Evolutionary conservation across 2,888 invertebrate species (phyloP).

Genomic region (Chesias legatella): DNA sequence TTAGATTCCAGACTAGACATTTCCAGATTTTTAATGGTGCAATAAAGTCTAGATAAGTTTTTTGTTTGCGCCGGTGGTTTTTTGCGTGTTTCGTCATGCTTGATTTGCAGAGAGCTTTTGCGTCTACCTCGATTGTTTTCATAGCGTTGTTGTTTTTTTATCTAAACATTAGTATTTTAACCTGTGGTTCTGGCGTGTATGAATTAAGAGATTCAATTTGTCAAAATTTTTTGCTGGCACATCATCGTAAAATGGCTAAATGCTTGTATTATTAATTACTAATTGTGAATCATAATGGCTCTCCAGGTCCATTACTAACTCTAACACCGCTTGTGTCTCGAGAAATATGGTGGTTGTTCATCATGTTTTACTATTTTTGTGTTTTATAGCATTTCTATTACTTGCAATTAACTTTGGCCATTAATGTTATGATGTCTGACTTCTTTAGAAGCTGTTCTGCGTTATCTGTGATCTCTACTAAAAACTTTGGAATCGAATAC

Average conservation of each 20-base stretch:
- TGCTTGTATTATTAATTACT: conserved; percentile 53
- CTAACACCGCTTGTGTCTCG: conserved; percentile 42
- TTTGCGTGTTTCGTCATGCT: conserved; percentile 38
- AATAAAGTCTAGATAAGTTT: conserved; percentile 43
- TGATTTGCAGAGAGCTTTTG: conserved; percentile 43
- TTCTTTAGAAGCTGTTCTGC: not conserved
- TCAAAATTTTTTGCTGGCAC: conserved; percentile 60
- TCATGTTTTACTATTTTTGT: not conserved
- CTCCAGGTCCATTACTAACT: conserved; percentile 53
- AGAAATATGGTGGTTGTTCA: conserved; percentile 35
- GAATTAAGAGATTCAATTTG: conserved; percentile 63
- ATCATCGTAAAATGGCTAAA: conserved; percentile 39
- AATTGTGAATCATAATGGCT: conserved; percentile 51
- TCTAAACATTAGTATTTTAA: conserved; percentile 37
- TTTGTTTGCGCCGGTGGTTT: conserved; percentile 37
- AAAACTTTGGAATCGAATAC: conserved; percentile 5
- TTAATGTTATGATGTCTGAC: not conserved
- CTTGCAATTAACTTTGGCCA: conserved; percentile 4
- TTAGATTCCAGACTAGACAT: conserved; percentile 41
- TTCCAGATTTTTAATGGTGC: conserved; percentile 38
- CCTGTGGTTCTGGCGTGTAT: conserved; percentile 40
- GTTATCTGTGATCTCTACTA: conserved; percentile 2
- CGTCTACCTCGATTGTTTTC: conserved; percentile 42
- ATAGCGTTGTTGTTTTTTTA: conserved; percentile 43
- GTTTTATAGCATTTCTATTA: conserved; percentile 3